Conservation (phyloP, 2,888 invertebrate species). For the Lamellibrachia satsuma region DNA sequence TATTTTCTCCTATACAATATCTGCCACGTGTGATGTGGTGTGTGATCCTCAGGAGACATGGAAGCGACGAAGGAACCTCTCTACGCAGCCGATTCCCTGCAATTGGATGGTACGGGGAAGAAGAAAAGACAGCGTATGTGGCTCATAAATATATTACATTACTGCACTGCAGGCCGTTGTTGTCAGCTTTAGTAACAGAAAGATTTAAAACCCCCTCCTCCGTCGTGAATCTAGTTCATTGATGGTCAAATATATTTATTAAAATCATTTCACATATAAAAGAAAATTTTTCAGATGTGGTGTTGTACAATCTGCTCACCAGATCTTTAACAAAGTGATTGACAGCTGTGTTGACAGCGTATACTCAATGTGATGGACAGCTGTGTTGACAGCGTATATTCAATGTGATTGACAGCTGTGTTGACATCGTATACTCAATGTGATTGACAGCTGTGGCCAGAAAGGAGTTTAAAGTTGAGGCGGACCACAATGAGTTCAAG, state of each 20-base stretch:
- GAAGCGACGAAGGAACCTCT: neutral
- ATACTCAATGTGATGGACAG: no score
- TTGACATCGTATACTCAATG: neutral
- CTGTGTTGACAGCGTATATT: neutral
- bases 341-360: no score
- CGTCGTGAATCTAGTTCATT: no score
- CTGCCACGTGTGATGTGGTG: no score
- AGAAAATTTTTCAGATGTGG: no score
- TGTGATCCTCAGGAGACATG: no score
- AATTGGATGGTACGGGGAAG: neutral
- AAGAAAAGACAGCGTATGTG: neutral
- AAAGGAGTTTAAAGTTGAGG: constrained; percentile 34
- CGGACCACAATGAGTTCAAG: constrained; percentile 52
- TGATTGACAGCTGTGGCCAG: constrained; percentile 23
- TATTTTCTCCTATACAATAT: no score
- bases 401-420: neutral
- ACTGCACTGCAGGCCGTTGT: neutral
- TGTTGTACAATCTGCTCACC: no score
- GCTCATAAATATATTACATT: neutral
- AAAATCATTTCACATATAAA: no score
- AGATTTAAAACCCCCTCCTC: no score
- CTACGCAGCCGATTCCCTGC: neutral
- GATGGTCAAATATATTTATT: no score
- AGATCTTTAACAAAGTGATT: no score
- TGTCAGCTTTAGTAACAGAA: neutral